Evolutionary conservation across 1,140 invertebrate species (phyloP).

Genomic region (Drosophila kurseongensis): DNA sequence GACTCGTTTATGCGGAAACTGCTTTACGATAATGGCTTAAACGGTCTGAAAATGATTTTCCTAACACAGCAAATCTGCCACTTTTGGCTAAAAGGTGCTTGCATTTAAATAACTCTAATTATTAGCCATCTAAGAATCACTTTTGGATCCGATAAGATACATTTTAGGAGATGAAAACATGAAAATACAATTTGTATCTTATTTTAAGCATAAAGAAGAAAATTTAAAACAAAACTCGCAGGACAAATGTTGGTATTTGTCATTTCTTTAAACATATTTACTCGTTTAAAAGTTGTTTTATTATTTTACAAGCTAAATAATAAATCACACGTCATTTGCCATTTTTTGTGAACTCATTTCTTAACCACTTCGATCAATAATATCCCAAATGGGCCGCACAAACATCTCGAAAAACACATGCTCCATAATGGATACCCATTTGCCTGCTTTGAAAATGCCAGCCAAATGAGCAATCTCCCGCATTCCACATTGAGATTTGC

Average conservation of each 20-base stretch:
- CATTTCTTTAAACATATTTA: too few species aligned
- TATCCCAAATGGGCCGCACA: neutral
- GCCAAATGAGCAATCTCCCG: constrained; percentile 28
- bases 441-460: constrained; percentile 30
- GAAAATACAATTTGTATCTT: too few species aligned
- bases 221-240: too few species aligned
- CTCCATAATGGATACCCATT: constrained; percentile 15
- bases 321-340: too few species aligned
- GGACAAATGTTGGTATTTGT: too few species aligned
- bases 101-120: constrained; percentile 13
- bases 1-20: constrained; percentile 38
- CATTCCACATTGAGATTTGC: constrained; percentile 42
- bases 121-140: constrained; percentile 1
- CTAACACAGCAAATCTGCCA: neutral
- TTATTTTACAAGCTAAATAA: too few species aligned
- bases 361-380: too few species aligned
- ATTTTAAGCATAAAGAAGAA: too few species aligned
- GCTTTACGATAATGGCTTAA: constrained; percentile 29
- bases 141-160: neutral
- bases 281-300: too few species aligned
- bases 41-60: neutral
- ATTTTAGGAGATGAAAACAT: too few species aligned
- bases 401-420: constrained; percentile 16
- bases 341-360: too few species aligned
- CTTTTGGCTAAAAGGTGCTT: neutral